Conservation (phyloP, 1,140 invertebrate species). For the Microplitis mediator region DNA sequence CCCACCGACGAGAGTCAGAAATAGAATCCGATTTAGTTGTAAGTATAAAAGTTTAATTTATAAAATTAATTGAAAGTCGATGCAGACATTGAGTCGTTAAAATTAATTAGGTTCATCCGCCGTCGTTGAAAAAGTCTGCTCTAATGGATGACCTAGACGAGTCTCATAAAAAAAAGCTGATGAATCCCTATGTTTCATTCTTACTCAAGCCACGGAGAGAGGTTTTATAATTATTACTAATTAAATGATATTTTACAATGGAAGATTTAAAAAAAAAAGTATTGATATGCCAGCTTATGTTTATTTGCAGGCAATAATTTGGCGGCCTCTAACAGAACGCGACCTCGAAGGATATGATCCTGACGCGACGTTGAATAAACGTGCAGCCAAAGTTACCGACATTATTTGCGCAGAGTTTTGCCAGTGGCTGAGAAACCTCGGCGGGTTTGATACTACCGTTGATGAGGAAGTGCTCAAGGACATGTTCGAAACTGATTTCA, state of each 20-base stretch:
- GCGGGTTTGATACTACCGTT: conserved; percentile 55
- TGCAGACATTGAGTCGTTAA: neutral
- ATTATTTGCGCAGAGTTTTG: conserved; percentile 65
- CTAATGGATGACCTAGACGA: conserved; percentile 5
- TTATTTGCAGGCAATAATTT: conserved; percentile 42
- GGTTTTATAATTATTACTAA: conserved; percentile 34
- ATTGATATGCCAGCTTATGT: neutral
- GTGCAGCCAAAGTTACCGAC: conserved; percentile 45
- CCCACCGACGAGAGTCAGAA: neutral
- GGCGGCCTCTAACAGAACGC: conserved; percentile 41
- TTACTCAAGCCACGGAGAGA: conserved; percentile 48
- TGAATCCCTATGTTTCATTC: conserved; percentile 50
- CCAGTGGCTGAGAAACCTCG: conserved; percentile 65
- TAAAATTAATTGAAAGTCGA: neutral
- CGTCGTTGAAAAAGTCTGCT: conserved; percentile 31
- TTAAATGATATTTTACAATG: neutral
- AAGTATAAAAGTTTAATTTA: conserved; percentile 14
- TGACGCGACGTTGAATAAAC: conserved; percentile 49
- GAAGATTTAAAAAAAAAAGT: neutral
- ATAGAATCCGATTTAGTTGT: conserved; percentile 33
- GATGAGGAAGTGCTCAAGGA: conserved; percentile 59
- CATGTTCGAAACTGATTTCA: conserved; percentile 68
- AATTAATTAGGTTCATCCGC: conserved; percentile 46
- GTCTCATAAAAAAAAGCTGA: conserved; percentile 19
- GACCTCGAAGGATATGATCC: conserved; percentile 52